These are phyloP conservation scores for Teleiodes luculella DNA, from an alignment of 2,888 invertebrate species.

Conservation along the genomic window DNA sequence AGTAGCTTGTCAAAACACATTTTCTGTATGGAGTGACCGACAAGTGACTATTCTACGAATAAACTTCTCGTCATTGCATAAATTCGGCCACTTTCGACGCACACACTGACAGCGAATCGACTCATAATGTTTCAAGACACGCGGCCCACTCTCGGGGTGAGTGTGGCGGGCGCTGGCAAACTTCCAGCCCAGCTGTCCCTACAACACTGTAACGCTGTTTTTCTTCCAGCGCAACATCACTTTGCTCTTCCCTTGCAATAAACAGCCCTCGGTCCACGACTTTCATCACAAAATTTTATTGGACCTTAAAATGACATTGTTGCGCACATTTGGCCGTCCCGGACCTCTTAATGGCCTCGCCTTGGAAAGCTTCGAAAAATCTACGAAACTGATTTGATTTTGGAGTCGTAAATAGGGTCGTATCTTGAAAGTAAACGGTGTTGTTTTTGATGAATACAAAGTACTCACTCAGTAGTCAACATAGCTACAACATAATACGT, in stretches of 20 bases:
- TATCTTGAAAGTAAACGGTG: background rate
- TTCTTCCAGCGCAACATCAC: conserved; percentile 36
- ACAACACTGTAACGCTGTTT: conserved; percentile 41
- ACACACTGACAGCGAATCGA: no score
- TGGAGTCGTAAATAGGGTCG: no score
- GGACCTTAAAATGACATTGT: conserved; percentile 3
- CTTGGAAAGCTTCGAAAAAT: background rate
- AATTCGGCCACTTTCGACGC: no score
- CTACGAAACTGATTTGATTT: background rate
- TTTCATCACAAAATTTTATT: conserved; percentile 2
- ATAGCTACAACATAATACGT: no score
- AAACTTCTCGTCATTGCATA: no score
- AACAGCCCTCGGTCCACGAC: background rate
- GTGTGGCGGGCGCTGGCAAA: conserved; percentile 42
- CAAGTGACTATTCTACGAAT: no score
- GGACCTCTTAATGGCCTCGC: background rate
- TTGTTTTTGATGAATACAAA: no score
- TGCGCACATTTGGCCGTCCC: background rate
- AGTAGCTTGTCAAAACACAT: no score
- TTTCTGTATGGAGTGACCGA: no score
- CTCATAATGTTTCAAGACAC: no score
- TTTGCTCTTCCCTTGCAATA: conserved; percentile 28
- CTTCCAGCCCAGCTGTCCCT: conserved; percentile 43
- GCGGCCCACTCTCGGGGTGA: no score
- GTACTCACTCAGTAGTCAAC: no score